Evolutionary conservation across 2,888 invertebrate genomes (phyloP), one percentile per base, ranked within the genome.

Genomic region (Drosophila nr. medialis): DNA sequence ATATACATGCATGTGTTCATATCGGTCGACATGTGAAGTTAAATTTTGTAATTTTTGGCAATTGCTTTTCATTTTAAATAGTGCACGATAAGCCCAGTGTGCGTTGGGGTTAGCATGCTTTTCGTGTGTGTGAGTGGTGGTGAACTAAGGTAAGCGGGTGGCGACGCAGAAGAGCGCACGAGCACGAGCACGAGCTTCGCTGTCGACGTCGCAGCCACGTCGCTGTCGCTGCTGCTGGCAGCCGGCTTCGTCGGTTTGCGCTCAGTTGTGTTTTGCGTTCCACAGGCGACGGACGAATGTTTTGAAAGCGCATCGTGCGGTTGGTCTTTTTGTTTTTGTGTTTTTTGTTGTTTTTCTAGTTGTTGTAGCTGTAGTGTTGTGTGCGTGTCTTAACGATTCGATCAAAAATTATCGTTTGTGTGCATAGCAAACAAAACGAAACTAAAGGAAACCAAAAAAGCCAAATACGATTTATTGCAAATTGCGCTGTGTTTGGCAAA

Each of bases 241-340:
- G 79, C 70, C 77, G 81, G 81, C 81, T 77, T 68, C 64, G 61
- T 51, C 13, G n/a, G 13, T 63, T 59, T 34, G 77, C 60, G 77
- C 63, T 77, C 81, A 80, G 81, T 81, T 78, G 71, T 81, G 62
- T 72, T 77, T 74, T 80, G 70, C 72, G 71, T 80, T 86, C 83
- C 83, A 78, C 81, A 81, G 60, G 56, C 80, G 81, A 81, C 80
- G 78, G 80, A 80, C 80, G 79, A 64, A 77, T 72, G 55, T 80
- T 81, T 75, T 81, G 74, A 65, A 77, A 81, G 81, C 81, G 75
- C 67, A 61, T 11, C 74, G 81, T 71, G 70, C 79, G 72, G 77
- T 80, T 76, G 38, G 24, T 64, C 63, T 75, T 69, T 69, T 66
- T 69, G 70, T 73, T 60, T 74, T 71, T 64, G 40, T 40, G 45